A percentile compares a stretch with the other conserved stretches of the same genome.
Conservation (phyloP, 2,113 vertebrate species). For the Labeo rohita region DNA sequence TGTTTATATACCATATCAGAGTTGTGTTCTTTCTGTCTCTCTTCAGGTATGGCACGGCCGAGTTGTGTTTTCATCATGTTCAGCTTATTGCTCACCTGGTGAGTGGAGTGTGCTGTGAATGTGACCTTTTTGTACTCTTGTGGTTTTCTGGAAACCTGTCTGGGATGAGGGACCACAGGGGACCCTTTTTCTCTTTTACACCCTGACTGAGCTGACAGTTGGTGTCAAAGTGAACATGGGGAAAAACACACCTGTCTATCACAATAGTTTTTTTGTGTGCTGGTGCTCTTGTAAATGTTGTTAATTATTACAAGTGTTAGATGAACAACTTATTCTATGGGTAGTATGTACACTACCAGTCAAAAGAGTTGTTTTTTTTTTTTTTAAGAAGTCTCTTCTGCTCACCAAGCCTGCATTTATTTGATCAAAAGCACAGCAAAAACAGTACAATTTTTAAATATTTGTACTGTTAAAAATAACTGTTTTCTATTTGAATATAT, state of each 20-base stretch:
- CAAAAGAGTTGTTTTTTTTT: too few species aligned
- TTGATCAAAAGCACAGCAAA: too few species aligned
- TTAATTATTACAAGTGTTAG: background rate
- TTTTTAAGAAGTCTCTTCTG: too few species aligned
- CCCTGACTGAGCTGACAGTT: slow-evolving; percentile 66
- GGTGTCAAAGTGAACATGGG: slow-evolving; percentile 53
- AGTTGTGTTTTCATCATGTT: slow-evolving; percentile 90
- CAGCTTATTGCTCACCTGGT: slow-evolving; percentile 85
- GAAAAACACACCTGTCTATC: slow-evolving; percentile 53
- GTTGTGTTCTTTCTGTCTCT: background rate
- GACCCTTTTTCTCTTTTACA: slow-evolving; percentile 45
- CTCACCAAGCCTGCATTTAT: too few species aligned
- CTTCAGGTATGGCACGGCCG: slow-evolving; percentile 87
- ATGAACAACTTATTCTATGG: background rate
- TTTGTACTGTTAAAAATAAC: too few species aligned
- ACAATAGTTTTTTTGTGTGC: slow-evolving; percentile 14
- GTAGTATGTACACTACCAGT: background rate
- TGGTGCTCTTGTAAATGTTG: background rate
- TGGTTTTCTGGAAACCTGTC: slow-evolving; percentile 43
- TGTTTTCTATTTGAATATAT: too few species aligned
- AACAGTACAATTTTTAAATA: too few species aligned
- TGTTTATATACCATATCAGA: background rate
- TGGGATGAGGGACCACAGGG: slow-evolving; percentile 29
- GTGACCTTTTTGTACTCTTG: slow-evolving; percentile 41
- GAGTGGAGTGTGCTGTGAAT: slow-evolving; percentile 62